Evolutionary conservation across 1,140 invertebrate genomes (phyloP), one percentile per base, ranked within the genome.

Genomic region (Stratiolaelaps scimitus): DNA sequence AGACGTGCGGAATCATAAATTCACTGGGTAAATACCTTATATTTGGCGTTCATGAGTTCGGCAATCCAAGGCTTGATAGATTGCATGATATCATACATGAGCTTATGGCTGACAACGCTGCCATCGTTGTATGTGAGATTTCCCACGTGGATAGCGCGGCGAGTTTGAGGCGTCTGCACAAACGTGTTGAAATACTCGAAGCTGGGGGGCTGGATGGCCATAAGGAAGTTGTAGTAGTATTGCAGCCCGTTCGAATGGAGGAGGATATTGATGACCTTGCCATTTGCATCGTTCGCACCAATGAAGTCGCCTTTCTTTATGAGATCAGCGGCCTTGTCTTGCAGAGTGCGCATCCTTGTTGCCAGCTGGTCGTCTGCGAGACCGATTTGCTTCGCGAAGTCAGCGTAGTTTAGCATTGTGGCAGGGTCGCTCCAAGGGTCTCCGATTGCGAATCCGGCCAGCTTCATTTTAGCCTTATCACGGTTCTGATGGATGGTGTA

Each of bases 141-240:
- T 4, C 89, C 89, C 4, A 92, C 88, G 75, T 92, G 89, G 64
- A 92, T 84, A 0, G 84, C 81, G 68, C 77, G 79, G 13, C 88
- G 79, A 0, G 85, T 80, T 43, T 76, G 75, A 26, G 80, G 71
- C 10, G 71, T 65, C 15, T 76, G 73, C 10, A 81, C 67, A 66
- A 74, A 80, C 2, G 68, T 47, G 15, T 65, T 66, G 68, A 74
- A 80, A 66, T 78, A 79, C 45, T 71, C 68, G 66, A 73, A 74
- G 29, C 75, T 74, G 44, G 69, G 68, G 19, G 80, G 79, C 43
- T 80, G 79, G 66, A 79, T 74, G 0, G 80, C 78, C 10, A 81
- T 75, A 0, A 92, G 72, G 71, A 83, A 91, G 73, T 92, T 92
- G 70, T 83, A 91, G 72, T 89, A 89, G 72, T 82, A 83, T n/a